Base-by-base conservation (phyloP, 2,888 invertebrate genomes). In the Napeogenes sylphis region DNA sequence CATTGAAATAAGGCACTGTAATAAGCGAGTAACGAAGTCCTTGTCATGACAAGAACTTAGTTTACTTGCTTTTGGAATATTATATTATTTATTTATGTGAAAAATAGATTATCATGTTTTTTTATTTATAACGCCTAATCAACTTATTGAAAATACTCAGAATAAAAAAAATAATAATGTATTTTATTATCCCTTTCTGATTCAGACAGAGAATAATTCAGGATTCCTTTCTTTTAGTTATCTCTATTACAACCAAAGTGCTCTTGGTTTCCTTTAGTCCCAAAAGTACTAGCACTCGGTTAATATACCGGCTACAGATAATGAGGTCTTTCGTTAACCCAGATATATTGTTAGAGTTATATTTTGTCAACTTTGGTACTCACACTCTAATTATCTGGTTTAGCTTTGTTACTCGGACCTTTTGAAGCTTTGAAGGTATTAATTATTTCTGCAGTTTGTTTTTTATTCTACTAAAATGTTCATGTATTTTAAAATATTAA, bases 261-360 rank as follows among this genome's bases (percentile, higher is more conserved):
- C 42, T 42, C 30, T 3, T 51, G 30, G 30, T 10, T 30, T 51
- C 4, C 8, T 30, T 30, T 51, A 51, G 12, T 30, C 56, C 35
- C 38, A 42, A 32, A 53, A 66, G 63, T 66, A 59, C 45, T 47
- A 46, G 61, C 57, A 61, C 63, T 66, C 56, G 10, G 56, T 45
- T 63, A 61, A 63, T 63, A 59, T 59, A 61, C 53, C 30, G 38
- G 46, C 42, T 58, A 55, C 42, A 63, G 63, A 63, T 59, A 59
- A 63, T 47, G 47, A 61, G 61, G 56, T 47, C 45, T 56, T 46
- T 56, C 45, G 46, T 51, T 63, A 57, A 47, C 58, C 63, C 63
- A 58, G 51, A 51, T 51, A 30, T 51, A 51, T 51, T 51, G 51
- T 51, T 10, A 51, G 3, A 51, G 51, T 21, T 10, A 51, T 30